Conservation (phyloP, 2,797 vertebrate genomes). For the Acanthurus leucopareius region DNA sequence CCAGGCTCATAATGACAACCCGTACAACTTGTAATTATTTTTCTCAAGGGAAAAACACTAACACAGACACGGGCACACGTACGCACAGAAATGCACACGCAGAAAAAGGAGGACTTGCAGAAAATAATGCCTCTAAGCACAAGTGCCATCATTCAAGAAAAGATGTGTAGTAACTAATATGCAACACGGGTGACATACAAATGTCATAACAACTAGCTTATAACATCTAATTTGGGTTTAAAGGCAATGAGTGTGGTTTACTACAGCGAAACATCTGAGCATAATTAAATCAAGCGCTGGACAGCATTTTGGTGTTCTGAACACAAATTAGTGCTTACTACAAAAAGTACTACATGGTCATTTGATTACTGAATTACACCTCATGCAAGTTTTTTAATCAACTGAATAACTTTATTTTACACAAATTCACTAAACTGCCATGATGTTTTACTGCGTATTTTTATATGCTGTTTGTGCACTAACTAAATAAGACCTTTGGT, state of each 20-base stretch:
- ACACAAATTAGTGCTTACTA: constrained; percentile 43
- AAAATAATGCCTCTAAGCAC: constrained; percentile 42
- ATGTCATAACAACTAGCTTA: constrained; percentile 61
- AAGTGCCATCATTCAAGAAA: constrained; percentile 18
- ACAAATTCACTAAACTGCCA: constrained; percentile 34
- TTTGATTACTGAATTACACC: constrained; percentile 51
- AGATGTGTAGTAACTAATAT: constrained; percentile 55
- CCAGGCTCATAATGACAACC: constrained; percentile 84
- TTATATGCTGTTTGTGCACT: constrained; percentile 21
- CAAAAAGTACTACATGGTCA: constrained; percentile 35
- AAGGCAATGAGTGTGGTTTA: constrained; percentile 50
- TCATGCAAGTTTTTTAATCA: constrained; percentile 40
- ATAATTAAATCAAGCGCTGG: constrained; percentile 53
- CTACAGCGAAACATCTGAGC: constrained; percentile 35
- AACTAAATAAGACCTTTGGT: constrained; percentile 39
- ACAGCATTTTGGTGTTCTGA: constrained; percentile 44
- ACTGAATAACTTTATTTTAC: constrained; percentile 44
- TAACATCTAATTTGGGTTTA: constrained; percentile 56
- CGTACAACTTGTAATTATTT: constrained; percentile 82
- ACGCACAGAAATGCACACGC: constrained; percentile 26
- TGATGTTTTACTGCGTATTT: constrained; percentile 51
- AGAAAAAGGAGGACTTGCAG: constrained; percentile 10
- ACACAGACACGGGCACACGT: constrained; percentile 45
- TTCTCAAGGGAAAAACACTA: constrained; percentile 68
- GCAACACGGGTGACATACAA: constrained; percentile 55